Evolutionary conservation across 2,797 vertebrate genomes (phyloP).

Genomic region (Microctenopoma stevenorrisi): DNA sequence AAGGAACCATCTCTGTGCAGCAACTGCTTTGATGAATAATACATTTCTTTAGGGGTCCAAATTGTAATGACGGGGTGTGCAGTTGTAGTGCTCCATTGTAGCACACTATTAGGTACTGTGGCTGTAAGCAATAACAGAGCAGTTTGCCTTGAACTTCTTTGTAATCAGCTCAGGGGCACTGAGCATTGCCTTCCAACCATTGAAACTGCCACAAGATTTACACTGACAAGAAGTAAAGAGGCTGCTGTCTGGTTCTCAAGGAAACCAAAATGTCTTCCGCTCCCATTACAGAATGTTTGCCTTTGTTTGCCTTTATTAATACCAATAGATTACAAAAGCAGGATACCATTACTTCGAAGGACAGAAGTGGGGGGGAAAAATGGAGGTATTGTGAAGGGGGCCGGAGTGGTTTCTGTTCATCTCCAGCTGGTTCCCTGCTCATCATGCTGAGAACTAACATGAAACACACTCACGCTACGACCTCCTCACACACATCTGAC

Average conservation of each 20-base stretch:
- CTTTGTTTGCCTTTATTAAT: constrained; percentile 85
- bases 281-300: constrained; percentile 77
- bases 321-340: constrained; percentile 82
- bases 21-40: constrained; percentile 59
- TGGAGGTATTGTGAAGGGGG: constrained; percentile 75
- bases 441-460: constrained; percentile 85
- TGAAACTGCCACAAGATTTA: constrained; percentile 79
- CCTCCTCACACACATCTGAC: constrained; percentile 85
- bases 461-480: constrained; percentile 85
- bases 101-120: constrained; percentile 62
- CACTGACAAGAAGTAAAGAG: constrained; percentile 75
- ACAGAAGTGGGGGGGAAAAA: constrained; percentile 75
- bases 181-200: constrained; percentile 60
- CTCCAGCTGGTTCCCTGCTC: constrained; percentile 86
- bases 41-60: constrained; percentile 64
- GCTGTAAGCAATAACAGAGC: constrained; percentile 74
- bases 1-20: constrained; percentile 48
- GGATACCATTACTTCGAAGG: constrained; percentile 59
- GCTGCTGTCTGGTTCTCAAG: constrained; percentile 71
- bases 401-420: constrained; percentile 80
- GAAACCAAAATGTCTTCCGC: constrained; percentile 70
- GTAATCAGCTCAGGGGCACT: constrained; percentile 76
- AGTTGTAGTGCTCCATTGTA: constrained; percentile 68
- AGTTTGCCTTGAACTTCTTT: constrained; percentile 72
- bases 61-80: constrained; percentile 69